Evolutionary conservation across 2,797 vertebrate species (phyloP).

Genomic region (Hemitrygon akajei): DNA sequence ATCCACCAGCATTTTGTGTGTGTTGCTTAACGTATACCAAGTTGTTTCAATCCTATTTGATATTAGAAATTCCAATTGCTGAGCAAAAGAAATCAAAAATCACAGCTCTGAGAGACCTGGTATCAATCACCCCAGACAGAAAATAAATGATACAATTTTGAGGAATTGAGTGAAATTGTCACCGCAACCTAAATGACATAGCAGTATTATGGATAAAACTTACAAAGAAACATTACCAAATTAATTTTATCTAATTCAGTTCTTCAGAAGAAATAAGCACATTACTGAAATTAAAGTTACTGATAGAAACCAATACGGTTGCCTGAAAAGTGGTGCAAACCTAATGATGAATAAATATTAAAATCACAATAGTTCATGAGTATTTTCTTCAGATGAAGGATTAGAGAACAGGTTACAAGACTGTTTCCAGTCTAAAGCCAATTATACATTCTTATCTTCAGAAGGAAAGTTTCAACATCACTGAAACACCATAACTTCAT

Average conservation of each 20-base stretch:
- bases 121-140: slow-evolving; percentile 38
- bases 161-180: background rate
- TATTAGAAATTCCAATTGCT: background rate
- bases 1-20: too few relatives aligned
- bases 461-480: too few relatives aligned
- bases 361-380: background rate
- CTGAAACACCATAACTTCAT: too few relatives aligned
- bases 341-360: background rate
- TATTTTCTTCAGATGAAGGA: background rate
- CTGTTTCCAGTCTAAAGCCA: background rate
- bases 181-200: background rate
- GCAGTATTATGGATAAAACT: background rate
- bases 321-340: background rate
- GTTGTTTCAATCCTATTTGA: background rate
- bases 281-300: background rate
- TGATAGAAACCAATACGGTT: background rate
- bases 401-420: background rate
- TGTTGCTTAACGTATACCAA: background rate
- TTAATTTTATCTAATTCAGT: background rate
- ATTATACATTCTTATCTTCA: background rate
- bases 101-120: slow-evolving; percentile 35
- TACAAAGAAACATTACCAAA: background rate
- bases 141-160: background rate
- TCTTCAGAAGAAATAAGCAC: background rate
- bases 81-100: background rate